Percentiles rank a stretch among this genome's conserved stretches.
phyloP scores from a whole-genome alignment of 2,113 vertebrate species.

The Sorex fumeus region DNA sequence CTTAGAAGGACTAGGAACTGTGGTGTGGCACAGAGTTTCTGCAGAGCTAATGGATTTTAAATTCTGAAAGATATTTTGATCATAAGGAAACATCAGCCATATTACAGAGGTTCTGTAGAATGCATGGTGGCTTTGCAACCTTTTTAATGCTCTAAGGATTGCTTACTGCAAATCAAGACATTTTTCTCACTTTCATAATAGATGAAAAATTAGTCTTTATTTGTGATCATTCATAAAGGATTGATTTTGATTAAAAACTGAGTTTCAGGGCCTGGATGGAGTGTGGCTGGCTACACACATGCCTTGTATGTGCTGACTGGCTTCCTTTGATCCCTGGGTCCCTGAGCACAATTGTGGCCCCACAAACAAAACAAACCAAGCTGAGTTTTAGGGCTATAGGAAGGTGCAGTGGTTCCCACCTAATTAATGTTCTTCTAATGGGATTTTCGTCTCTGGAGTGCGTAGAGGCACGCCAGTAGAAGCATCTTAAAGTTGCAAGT shows the following conservation, averaged over 20 bases:
- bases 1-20: slow-evolving; percentile 34
- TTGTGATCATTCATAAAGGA: slow-evolving; percentile 48
- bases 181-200: slow-evolving; percentile 29
- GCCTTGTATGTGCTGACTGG: too few relatives aligned
- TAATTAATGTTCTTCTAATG: slow-evolving; percentile 42
- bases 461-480: not conserved
- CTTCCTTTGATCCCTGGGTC: too few relatives aligned
- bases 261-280: not conserved
- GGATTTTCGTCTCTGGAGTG: slow-evolving; percentile 61
- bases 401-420: slow-evolving; percentile 65
- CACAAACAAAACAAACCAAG: not conserved
- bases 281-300: too few relatives aligned
- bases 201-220: slow-evolving; percentile 7
- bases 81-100: slow-evolving; percentile 2
- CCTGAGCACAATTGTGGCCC: too few relatives aligned
- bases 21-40: slow-evolving; percentile 41
- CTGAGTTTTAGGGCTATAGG: slow-evolving; percentile 73
- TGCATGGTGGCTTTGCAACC: not conserved
- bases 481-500: slow-evolving; percentile 30
- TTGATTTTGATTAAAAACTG: slow-evolving; percentile 72
- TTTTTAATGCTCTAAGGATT: slow-evolving; percentile 27
- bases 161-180: not conserved
- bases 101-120: not conserved
- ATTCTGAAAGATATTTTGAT: slow-evolving; percentile 63
- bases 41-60: slow-evolving; percentile 66